Evolutionary conservation across 2,797 vertebrate species (phyloP).

Genomic region (Leucoraja ocellata): DNA sequence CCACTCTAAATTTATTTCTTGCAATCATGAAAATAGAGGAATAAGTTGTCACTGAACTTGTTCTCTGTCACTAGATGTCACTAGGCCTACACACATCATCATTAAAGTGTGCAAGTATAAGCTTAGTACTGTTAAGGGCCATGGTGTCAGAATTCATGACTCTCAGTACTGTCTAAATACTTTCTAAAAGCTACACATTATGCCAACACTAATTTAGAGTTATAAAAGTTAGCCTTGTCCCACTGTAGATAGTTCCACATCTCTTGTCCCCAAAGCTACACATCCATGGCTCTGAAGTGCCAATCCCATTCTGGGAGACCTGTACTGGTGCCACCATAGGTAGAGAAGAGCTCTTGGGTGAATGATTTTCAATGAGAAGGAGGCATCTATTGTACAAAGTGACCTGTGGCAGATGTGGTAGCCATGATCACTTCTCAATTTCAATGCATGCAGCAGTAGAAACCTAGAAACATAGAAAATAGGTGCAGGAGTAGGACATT

Average conservation of each 20-base stretch:
- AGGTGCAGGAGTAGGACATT: too few species aligned
- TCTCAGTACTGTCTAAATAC: neutral
- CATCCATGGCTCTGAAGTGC: neutral
- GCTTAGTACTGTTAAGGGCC: neutral
- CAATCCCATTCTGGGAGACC: neutral
- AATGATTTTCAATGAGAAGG: neutral
- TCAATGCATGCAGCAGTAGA: neutral
- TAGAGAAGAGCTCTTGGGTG: neutral
- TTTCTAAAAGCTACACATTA: neutral
- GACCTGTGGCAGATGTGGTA: neutral
- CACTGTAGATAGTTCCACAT: neutral
- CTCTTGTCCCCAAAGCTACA: neutral
- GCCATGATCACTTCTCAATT: neutral
- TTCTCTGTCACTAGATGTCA: conserved; percentile 16
- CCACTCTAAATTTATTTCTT: neutral
- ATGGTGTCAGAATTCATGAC: neutral
- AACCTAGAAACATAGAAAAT: too few species aligned
- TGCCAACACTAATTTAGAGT: neutral
- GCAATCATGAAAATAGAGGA: neutral
- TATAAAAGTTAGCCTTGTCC: neutral
- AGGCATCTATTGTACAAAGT: neutral
- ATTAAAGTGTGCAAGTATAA: neutral
- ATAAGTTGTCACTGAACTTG: neutral
- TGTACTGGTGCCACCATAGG: neutral
- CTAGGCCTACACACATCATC: neutral